A percentile compares a stretch with the other conserved stretches of the same genome.
Evolutionary conservation across 2,888 invertebrate species (phyloP).

Genomic region (Nomada ruficornis): DNA sequence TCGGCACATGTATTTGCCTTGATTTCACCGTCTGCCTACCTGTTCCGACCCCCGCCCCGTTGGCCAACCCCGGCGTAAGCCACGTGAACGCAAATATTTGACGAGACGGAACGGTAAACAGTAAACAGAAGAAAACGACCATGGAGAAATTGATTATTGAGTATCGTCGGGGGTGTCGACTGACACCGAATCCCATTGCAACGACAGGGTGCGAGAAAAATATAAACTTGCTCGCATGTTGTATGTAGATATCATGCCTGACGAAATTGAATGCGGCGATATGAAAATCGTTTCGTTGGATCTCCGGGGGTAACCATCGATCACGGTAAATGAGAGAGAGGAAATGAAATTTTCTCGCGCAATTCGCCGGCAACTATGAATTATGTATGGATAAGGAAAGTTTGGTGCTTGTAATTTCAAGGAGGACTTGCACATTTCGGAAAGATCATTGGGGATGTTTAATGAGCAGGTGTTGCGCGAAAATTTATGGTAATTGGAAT

Average conservation of each 20-base stretch:
- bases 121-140: conserved; percentile 22
- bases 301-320: background rate
- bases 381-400: background rate
- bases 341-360: background rate
- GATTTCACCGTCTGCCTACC: conserved; percentile 22
- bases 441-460: background rate
- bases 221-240: background rate
- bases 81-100: conserved; percentile 7
- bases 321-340: background rate
- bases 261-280: no score
- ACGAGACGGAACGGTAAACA: conserved; percentile 12
- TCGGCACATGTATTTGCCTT: conserved; percentile 36
- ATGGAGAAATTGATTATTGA: conserved; percentile 35
- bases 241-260: background rate
- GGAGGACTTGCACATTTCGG: background rate
- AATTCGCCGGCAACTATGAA: background rate
- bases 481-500: no score
- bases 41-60: no score
- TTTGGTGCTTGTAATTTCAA: background rate
- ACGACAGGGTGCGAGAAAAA: background rate
- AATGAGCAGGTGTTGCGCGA: background rate
- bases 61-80: background rate
- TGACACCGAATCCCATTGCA: background rate
- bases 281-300: background rate
- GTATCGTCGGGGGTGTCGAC: background rate